Base-by-base conservation (phyloP, 2,797 vertebrate species). In the Scolopax rusticola region DNA sequence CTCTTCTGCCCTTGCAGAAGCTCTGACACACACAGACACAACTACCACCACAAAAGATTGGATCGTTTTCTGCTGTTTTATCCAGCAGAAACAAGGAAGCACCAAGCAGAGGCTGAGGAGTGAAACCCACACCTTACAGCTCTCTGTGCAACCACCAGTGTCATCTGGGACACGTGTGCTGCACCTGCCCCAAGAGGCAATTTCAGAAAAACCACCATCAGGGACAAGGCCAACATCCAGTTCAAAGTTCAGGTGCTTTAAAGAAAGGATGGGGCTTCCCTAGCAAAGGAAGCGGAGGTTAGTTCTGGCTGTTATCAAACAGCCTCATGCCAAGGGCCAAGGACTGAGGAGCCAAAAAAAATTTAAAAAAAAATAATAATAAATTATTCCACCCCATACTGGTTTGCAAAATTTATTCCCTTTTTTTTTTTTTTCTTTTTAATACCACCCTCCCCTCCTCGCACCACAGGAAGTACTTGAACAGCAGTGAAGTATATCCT, bases 331-430 rank as follows among this genome's bases (percentile, higher is more conserved):
- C 63, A 83, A 87, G 56, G 7, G 74, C 48, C 78, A 95, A 75
- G 91, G 75, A 80, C 79, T 78, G 57, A 96, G 69, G 95, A 63
- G 28, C 59, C 88, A 65, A 96, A 75, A 95, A 2, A 93, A 78
- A 71, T 56, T 59, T 47, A 25, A 54, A 53, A 95, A 60, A 91
- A 1, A 95, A 67, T 4, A 33, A 96, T 36, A 36, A 36, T 36
- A 60, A 86, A 1, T 15, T 73, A 61, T 97, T 96, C n/a, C 15
- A 59, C 11, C 9, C 53, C 64, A 82, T 41, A 73, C 30, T 91
- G 81, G 51, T 88, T 91, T 80, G 78, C 59, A 91, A 91, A 96
- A 90, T 82, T 53, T 94, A n/a, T 74, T 50, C 20, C 21, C 30
- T 36, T 36, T 45, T 84, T 12, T 89, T 89, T 43, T 33, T 3